Percentiles rank a stretch among this genome's conserved stretches.
phyloP scores from a whole-genome alignment of 2,888 invertebrate species.

The Yponomeuta malinellus region DNA sequence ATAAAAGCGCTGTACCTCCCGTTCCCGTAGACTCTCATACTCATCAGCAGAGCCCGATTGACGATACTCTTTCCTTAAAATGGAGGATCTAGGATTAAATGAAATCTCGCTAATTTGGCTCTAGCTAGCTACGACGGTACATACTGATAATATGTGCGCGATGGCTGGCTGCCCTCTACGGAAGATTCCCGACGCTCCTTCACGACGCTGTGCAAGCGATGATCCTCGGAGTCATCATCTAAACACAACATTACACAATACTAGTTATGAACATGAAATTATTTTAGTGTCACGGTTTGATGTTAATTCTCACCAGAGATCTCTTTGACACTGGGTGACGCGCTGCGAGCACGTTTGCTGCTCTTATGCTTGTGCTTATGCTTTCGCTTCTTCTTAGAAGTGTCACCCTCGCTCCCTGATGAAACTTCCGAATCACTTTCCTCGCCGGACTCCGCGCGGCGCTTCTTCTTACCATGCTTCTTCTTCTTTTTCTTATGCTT shows the following conservation, averaged over 20 bases:
- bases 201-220: constrained; percentile 61
- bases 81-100: background rate
- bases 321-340: constrained; percentile 38
- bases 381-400: constrained; percentile 58
- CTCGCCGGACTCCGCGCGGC: constrained; percentile 48
- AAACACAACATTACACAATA: background rate
- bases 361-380: constrained; percentile 57
- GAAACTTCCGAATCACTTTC: constrained; percentile 45
- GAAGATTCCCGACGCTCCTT: constrained; percentile 55
- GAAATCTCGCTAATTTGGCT: background rate
- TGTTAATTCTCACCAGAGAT: background rate
- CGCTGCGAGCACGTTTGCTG: constrained; percentile 46
- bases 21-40: constrained; percentile 41
- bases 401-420: constrained; percentile 58
- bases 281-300: background rate
- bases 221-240: constrained; percentile 28
- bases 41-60: constrained; percentile 46
- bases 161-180: constrained; percentile 49
- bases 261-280: background rate
- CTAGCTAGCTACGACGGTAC: constrained; percentile 24
- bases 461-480: constrained; percentile 66
- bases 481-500: constrained; percentile 73
- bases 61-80: constrained; percentile 51
- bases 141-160: constrained; percentile 66
- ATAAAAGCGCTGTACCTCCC: constrained; percentile 62